A percentile compares a stretch with the other conserved stretches of the same genome.
phyloP scores from a whole-genome alignment of 1,140 invertebrate genomes.

The Drosophila persimilis region DNA sequence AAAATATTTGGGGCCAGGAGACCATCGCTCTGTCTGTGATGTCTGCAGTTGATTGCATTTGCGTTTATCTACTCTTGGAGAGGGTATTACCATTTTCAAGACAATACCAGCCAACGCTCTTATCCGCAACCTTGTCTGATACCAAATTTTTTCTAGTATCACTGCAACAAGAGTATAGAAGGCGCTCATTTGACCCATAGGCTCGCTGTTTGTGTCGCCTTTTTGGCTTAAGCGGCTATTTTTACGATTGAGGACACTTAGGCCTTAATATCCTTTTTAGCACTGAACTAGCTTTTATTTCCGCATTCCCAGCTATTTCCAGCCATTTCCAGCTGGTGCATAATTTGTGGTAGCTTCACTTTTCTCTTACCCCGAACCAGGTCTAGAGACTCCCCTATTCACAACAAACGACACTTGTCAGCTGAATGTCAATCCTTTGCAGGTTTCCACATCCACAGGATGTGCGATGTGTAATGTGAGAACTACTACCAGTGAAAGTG shows the following conservation, averaged over 20 bases:
- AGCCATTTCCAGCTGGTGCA: slow-evolving; percentile 60
- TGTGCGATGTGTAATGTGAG: slow-evolving; percentile 66
- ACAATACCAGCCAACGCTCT: too few species aligned
- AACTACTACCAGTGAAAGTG: slow-evolving; percentile 57
- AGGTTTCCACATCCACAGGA: slow-evolving; percentile 72
- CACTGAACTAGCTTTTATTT: slow-evolving; percentile 58
- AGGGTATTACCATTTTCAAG: not conserved
- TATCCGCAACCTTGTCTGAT: too few species aligned
- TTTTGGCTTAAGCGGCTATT: slow-evolving; percentile 34
- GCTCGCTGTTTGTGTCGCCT: not conserved
- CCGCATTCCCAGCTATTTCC: slow-evolving; percentile 2
- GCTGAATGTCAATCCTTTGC: slow-evolving; percentile 75
- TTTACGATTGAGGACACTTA: slow-evolving; percentile 79
- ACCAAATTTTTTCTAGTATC: too few species aligned
- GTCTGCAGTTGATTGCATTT: slow-evolving; percentile 78
- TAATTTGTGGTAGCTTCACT: slow-evolving; percentile 45
- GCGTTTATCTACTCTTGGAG: slow-evolving; percentile 18
- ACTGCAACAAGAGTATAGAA: slow-evolving; percentile 6
- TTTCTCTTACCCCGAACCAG: not conserved
- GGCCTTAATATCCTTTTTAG: slow-evolving; percentile 73
- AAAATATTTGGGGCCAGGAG: slow-evolving; percentile 32
- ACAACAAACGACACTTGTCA: slow-evolving; percentile 66
- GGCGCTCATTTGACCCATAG: not conserved
- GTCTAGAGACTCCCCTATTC: not conserved
- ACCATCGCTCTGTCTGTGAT: slow-evolving; percentile 24